Base-by-base conservation (phyloP, 2,888 invertebrate species). In the Tricholauxania praeusta region DNA sequence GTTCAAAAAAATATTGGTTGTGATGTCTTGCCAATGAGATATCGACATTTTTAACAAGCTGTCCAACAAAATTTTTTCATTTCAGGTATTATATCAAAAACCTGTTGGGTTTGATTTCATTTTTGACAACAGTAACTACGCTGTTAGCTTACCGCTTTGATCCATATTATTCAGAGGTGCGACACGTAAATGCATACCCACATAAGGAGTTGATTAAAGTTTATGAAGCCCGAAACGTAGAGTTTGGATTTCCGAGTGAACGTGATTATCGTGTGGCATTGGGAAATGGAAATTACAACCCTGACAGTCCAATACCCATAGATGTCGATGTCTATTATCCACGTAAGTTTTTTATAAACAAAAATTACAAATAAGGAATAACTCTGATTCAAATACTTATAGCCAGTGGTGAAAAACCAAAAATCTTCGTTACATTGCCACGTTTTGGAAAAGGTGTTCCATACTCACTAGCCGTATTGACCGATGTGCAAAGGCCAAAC, bases 181-280 rank as follows among this genome's bases (percentile, higher is more conserved):
- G 1, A 39, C 39, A 39, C 10, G 39, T 10, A 10, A 1, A 7
- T 39, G 2, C 39, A 2, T 28, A 71, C 12, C 6, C 59, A 22
- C 66, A 74, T 63, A 85, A 88, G 72, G 77, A 80, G 3, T 72
- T 84, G 53, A 72, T 76, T 3, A 75, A 72, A 1, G 88, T 93
- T 1, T 89, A 90, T 77, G 90, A 92, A 81, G 94, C 93, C 90
- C 85, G 88, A 0, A 89, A 91, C 72, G 78, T 94, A 62, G 92
- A 93, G 71, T 92, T 92, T 80, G 89, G 86, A 28, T 94, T 91
- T 80, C 90, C 91, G 0, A 89, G 86, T 59, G 87, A 88, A 1
- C 76, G 78, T 1, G 89, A 88, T 0, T 87, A 89, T 64, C 82
- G 88, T 39, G 75, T 79, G 0, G 90, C 90, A 1, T 85, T 91